Conservation (phyloP, 2,797 vertebrate genomes). For the Lithobates pipiens region DNA sequence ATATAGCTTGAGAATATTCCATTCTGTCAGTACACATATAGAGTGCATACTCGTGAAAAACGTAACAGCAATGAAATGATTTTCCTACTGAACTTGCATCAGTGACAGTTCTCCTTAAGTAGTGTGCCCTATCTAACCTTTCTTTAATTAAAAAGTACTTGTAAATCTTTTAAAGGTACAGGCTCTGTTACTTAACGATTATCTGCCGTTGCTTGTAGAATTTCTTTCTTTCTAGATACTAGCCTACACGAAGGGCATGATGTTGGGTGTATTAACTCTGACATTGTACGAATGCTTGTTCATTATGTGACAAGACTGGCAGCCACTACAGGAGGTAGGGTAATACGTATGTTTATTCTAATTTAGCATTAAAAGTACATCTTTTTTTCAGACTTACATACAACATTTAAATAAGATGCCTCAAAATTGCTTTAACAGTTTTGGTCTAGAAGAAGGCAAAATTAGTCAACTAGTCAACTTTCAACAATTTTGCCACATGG, state of each 20-base stretch:
- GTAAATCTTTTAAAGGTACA: slow-evolving; percentile 41
- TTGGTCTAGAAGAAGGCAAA: no score
- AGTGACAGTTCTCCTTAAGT: slow-evolving; percentile 39
- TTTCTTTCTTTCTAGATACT: slow-evolving; percentile 9
- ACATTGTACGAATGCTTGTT: slow-evolving; percentile 14
- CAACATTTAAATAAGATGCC: no score
- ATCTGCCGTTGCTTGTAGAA: slow-evolving; percentile 12
- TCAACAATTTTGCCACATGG: no score
- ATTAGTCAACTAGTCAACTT: no score
- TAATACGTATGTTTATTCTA: neutral
- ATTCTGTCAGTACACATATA: neutral
- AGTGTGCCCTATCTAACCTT: slow-evolving; percentile 19
- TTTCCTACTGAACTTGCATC: slow-evolving; percentile 1
- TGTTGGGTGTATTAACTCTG: neutral
- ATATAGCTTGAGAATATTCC: neutral
- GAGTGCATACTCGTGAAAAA: neutral
- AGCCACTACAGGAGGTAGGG: neutral
- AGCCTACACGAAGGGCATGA: neutral
- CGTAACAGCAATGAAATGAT: neutral
- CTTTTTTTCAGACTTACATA: neutral
- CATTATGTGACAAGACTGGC: slow-evolving; percentile 9
- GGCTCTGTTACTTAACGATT: slow-evolving; percentile 24
- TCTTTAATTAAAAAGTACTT: slow-evolving; percentile 44
- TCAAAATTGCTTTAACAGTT: no score
- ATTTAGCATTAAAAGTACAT: neutral